Evolutionary conservation across 2,888 invertebrate species (phyloP).

Genomic region (Cybosia mesomella): DNA sequence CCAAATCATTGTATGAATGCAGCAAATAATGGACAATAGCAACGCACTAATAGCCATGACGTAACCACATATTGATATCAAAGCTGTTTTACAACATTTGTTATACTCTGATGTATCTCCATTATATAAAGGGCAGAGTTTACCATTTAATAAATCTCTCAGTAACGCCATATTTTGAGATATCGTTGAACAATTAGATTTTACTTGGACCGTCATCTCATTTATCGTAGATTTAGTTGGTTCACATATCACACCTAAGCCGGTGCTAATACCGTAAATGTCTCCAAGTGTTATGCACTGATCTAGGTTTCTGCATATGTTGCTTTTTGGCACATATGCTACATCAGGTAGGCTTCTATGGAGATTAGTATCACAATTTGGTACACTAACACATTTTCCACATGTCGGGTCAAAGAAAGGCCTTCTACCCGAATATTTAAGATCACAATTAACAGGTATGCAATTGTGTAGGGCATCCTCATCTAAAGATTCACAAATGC

Average conservation of each 20-base stretch:
- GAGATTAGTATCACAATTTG: conserved; percentile 57
- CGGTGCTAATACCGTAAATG: conserved; percentile 69
- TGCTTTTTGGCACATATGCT: conserved; percentile 65
- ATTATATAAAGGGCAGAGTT: conserved; percentile 54
- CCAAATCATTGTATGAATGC: conserved; percentile 53
- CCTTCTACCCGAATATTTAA: conserved; percentile 69
- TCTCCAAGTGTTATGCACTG: conserved; percentile 63
- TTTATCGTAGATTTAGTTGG: conserved; percentile 25
- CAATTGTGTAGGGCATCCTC: conserved; percentile 68
- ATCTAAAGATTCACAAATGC: conserved; percentile 64
- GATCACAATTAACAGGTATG: conserved; percentile 67
- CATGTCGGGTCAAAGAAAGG: conserved; percentile 59
- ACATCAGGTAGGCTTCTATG: conserved; percentile 63
- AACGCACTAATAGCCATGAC: conserved; percentile 57
- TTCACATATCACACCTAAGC: conserved; percentile 60
- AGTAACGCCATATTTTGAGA: conserved; percentile 72
- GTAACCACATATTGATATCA: conserved; percentile 58
- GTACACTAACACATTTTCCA: conserved; percentile 61
- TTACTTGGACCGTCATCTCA: conserved; percentile 51
- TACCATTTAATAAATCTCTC: conserved; percentile 67
- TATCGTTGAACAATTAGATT: conserved; percentile 72
- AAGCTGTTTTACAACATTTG: conserved; percentile 58
- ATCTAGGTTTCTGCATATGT: conserved; percentile 70
- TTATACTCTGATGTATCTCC: conserved; percentile 57
- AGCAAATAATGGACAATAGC: conserved; percentile 58